Percentiles rank a stretch among this genome's conserved stretches.
phyloP scores from a whole-genome alignment of 1,140 invertebrate species.

The Macrosteles quadrilineatus region DNA sequence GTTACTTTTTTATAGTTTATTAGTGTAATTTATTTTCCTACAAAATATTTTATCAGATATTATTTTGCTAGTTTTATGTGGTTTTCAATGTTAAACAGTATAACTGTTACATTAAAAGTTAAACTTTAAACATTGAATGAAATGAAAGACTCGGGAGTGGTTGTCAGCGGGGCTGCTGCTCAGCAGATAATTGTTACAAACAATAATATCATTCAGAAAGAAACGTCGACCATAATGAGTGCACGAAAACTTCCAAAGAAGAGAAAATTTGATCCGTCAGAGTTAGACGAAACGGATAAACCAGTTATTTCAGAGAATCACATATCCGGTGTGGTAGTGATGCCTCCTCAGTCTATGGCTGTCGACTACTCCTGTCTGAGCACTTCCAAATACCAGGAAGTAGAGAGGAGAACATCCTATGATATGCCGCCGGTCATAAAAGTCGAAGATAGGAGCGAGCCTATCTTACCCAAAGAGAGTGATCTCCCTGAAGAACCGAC shows the following conservation, averaged over 20 bases:
- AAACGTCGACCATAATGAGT: constrained; percentile 37
- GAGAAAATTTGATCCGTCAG: constrained; percentile 81
- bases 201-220: constrained; percentile 33
- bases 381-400: constrained; percentile 24
- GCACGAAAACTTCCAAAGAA: constrained; percentile 79
- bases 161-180: not conserved
- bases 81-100: not conserved
- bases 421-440: constrained; percentile 28
- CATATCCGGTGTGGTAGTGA: constrained; percentile 48
- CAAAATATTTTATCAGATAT: too few species aligned
- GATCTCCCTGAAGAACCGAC: not conserved
- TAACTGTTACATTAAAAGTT: not conserved
- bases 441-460: constrained; percentile 30
- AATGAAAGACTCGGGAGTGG: constrained; percentile 24
- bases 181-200: constrained; percentile 37
- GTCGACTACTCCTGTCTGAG: constrained; percentile 59
- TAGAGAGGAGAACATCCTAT: constrained; percentile 1
- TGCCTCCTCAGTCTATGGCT: constrained; percentile 59
- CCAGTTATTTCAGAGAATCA: constrained; percentile 28
- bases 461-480: constrained; percentile 25
- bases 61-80: not conserved
- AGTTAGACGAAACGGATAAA: constrained; percentile 65
- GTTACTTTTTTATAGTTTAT: not conserved
- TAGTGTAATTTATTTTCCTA: not conserved
- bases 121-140: not conserved